Evolutionary conservation across 2,113 vertebrate genomes (phyloP).

Genomic region (Cyrtonyx montezumae): DNA sequence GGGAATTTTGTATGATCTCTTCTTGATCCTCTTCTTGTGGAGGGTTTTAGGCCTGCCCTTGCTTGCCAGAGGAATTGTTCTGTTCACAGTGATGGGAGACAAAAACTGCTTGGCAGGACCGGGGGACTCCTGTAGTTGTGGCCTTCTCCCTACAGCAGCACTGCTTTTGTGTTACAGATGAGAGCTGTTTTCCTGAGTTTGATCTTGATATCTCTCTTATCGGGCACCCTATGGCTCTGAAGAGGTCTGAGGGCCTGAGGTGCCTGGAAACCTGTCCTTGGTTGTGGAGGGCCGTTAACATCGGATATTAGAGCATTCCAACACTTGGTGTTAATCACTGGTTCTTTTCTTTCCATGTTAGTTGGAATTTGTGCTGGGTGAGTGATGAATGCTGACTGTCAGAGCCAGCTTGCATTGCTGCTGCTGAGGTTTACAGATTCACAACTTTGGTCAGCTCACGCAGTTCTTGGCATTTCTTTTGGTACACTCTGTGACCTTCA

Average conservation of each 20-base stretch:
- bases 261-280: not conserved
- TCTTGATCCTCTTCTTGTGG: not conserved
- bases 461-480: not conserved
- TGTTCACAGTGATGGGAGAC: not conserved
- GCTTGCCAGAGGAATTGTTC: not conserved
- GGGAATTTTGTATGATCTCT: not conserved
- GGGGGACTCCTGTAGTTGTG: not conserved
- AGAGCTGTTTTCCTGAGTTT: not conserved
- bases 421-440: not conserved
- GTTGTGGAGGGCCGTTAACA: not conserved
- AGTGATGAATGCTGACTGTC: not conserved
- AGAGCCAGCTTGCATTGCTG: not conserved
- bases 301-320: not conserved
- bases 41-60: not conserved
- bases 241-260: not conserved
- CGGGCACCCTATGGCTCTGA: not conserved
- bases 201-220: not conserved
- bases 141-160: not conserved
- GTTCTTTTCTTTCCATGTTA: not conserved
- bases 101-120: not conserved
- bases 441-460: not conserved
- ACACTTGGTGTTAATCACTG: not conserved
- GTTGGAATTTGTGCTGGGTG: not conserved
- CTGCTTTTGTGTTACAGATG: not conserved
- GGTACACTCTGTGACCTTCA: accelerated